A percentile compares a stretch with the other conserved stretches of the same genome.
Conservation (phyloP, 2,797 vertebrate genomes). For the Macropodus opercularis region DNA sequence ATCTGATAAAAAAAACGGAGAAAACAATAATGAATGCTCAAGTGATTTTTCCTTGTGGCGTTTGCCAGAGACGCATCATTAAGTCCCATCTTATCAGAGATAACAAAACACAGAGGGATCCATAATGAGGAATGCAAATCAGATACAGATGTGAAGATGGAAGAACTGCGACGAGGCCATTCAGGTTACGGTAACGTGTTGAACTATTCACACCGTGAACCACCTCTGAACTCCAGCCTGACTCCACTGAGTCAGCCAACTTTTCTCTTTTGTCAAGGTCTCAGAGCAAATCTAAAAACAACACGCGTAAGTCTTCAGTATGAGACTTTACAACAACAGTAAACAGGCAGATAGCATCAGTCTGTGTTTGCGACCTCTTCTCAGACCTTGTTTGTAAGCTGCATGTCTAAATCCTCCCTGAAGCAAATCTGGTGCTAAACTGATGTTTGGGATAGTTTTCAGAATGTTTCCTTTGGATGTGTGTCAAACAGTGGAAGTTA, state of each 20-base stretch:
- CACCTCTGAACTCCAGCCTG: constrained; percentile 41
- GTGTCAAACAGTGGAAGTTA: background rate
- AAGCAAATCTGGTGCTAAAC: constrained; percentile 31
- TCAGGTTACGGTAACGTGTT: constrained; percentile 44
- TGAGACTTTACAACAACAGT: constrained; percentile 31
- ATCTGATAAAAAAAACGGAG: constrained; percentile 72
- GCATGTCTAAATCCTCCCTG: constrained; percentile 18
- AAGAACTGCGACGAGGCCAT: constrained; percentile 34
- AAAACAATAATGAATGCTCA: constrained; percentile 67
- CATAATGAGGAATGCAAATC: constrained; percentile 60
- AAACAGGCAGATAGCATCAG: constrained; percentile 35
- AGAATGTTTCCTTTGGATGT: constrained; percentile 17
- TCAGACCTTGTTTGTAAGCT: constrained; percentile 17
- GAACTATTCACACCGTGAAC: constrained; percentile 57
- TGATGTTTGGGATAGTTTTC: constrained; percentile 15
- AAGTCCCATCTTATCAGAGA: constrained; percentile 67
- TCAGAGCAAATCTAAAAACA: constrained; percentile 25
- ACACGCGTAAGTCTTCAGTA: constrained; percentile 7
- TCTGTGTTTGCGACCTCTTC: constrained; percentile 21
- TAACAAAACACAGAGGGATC: constrained; percentile 68
- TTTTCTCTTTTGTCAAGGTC: constrained; percentile 29
- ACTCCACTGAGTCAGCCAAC: constrained; percentile 22
- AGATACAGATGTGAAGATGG: constrained; percentile 64
- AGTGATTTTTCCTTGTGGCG: constrained; percentile 63
- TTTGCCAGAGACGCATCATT: constrained; percentile 72